These are phyloP conservation scores for Vombatus ursinus DNA, from an alignment of 2,113 vertebrate species.

Conservation along the genomic window DNA sequence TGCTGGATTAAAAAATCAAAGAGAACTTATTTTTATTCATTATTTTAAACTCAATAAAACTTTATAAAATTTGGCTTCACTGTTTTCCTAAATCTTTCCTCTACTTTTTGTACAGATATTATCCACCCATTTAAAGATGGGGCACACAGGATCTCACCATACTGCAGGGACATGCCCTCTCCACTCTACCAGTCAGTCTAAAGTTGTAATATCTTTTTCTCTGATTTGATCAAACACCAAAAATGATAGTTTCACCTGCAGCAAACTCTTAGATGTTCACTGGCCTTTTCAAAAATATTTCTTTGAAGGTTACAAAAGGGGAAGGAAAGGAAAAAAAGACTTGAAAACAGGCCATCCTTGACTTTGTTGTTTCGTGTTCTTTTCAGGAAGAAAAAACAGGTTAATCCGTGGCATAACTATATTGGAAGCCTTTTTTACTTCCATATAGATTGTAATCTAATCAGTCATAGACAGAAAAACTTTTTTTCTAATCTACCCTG, in stretches of 20 bases:
- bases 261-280: constrained; percentile 54
- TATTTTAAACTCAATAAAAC: not conserved
- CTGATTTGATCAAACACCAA: not conserved
- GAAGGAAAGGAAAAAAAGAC: not conserved
- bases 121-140: not conserved
- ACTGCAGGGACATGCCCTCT: not conserved
- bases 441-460: not conserved
- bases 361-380: rapidly evolving
- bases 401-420: too few relatives aligned
- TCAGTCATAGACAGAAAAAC: not conserved
- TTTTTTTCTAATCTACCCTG: not conserved
- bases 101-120: not conserved
- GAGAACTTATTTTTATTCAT: not conserved
- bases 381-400: not conserved
- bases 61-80: not conserved
- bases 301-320: constrained; percentile 67
- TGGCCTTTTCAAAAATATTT: constrained; percentile 77
- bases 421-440: not conserved
- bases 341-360: not conserved
- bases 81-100: not conserved
- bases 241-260: not conserved
- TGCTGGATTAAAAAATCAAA: not conserved
- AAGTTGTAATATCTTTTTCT: not conserved
- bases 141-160: not conserved
- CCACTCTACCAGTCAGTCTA: not conserved